Evolutionary conservation across 2,888 invertebrate species (phyloP).

Genomic region (Idaea aversata): DNA sequence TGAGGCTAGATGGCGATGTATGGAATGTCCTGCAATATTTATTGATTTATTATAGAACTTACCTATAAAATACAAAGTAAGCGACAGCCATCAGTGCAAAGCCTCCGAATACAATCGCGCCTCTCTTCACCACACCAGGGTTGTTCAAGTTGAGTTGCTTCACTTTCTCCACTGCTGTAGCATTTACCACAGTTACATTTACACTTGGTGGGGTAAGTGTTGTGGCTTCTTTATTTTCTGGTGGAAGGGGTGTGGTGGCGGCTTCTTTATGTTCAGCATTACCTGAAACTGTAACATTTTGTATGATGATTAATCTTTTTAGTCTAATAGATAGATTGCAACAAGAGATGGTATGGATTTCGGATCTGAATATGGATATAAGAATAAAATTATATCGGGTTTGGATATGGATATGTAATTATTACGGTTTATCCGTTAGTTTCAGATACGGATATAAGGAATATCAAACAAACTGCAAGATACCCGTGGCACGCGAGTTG

Average conservation of each 20-base stretch:
- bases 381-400: too few relatives aligned
- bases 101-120: slow-evolving; percentile 72
- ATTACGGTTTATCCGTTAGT: too few relatives aligned
- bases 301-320: neutral
- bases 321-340: too few relatives aligned
- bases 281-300: slow-evolving; percentile 16
- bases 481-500: too few relatives aligned
- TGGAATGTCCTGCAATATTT: neutral
- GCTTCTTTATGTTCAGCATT: slow-evolving; percentile 2
- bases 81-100: slow-evolving; percentile 66
- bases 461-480: too few relatives aligned
- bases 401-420: too few relatives aligned
- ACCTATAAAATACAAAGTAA: slow-evolving; percentile 75
- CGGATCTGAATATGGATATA: too few relatives aligned
- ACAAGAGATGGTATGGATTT: too few relatives aligned
- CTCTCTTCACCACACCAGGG: slow-evolving; percentile 69
- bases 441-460: too few relatives aligned
- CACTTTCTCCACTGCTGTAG: slow-evolving; percentile 33
- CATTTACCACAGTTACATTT: slow-evolving; percentile 19
- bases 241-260: neutral
- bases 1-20: too few relatives aligned
- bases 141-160: slow-evolving; percentile 50
- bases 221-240: slow-evolving; percentile 10
- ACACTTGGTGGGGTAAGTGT: neutral
- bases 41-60: slow-evolving; percentile 19